Evolutionary conservation across 2,888 invertebrate genomes (phyloP), one percentile per base, ranked within the genome.

Genomic region (Chydorus sphaericus): DNA sequence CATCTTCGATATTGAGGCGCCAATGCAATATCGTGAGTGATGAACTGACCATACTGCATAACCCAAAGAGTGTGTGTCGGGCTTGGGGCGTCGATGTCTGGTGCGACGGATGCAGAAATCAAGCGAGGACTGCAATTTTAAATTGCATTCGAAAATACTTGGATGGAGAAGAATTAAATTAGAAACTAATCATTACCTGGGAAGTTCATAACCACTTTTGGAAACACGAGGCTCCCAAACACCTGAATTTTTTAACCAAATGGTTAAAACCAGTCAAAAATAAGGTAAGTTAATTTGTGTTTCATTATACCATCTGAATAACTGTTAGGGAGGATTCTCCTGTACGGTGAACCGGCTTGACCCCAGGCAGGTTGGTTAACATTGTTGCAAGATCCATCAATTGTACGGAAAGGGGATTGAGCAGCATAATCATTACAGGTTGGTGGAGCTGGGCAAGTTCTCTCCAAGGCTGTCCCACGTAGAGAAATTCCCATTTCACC

Each of bases 1-100:
- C n/a, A 52, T 20, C 61, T 60, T 28, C 62, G 61, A 38, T 62
- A 60, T 31, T 62, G 60, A 5, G 64, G 63, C 10, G 63, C 60
- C 6, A 62, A 62, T 11, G 63, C 54, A 29, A 65, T 57, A 53
- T 66, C 66, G 58, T 66, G 66, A 33, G 63, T 63, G n/a, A 62
- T 10, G 58, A 62, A 62, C 44, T 63, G 65, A 10, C 65, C 65
- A 55, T 63, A 64, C 48, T 63, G 61, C 61, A 62, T 62, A 14
- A 63, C 54, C 36, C 61, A 57, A 39, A 63, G 62, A 7, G 64
- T 63, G 14, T 55, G 31, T 14, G 55, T 48, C 16, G 28, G 23
- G 59, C 64, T 63, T 4, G 62, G 62, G 16, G 58, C 56, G 54
- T 62, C 59, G 14, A 61, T 54, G 29, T 66, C 66, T 1, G 72